Conservation (phyloP, 2,888 invertebrate species). For the Drosophila leonis region DNA sequence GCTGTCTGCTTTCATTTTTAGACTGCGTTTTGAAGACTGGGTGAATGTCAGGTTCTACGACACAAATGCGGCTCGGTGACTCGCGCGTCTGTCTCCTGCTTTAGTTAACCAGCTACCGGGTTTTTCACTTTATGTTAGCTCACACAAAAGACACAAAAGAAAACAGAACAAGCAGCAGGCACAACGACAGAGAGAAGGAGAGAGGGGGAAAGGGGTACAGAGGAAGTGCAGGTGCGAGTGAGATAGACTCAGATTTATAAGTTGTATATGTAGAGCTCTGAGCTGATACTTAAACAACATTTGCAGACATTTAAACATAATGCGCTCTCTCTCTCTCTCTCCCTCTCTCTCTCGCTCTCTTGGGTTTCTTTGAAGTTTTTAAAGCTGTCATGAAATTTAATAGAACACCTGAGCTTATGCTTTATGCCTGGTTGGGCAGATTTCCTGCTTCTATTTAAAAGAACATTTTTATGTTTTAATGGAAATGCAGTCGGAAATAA, state of each 20-base stretch:
- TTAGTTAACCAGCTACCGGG: constrained; percentile 56
- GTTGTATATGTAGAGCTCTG: constrained; percentile 28
- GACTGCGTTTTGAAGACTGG: constrained; percentile 73
- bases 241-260: constrained; percentile 18
- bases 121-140: constrained; percentile 70
- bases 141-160: constrained; percentile 47
- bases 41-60: constrained; percentile 75
- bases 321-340: constrained; percentile 1
- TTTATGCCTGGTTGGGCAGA: constrained; percentile 1
- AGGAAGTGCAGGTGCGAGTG: neutral
- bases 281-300: constrained; percentile 40
- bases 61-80: constrained; percentile 19
- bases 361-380: constrained; percentile 40
- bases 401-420: constrained; percentile 56
- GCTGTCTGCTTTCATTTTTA: constrained; percentile 75
- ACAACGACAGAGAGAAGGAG: neutral
- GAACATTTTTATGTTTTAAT: neutral
- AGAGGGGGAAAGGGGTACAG: neutral
- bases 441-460: constrained; percentile 4
- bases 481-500: neutral
- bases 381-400: constrained; percentile 70
- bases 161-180: constrained; percentile 9
- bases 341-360: neutral
- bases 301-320: constrained; percentile 26
- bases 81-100: constrained; percentile 3